These are phyloP conservation scores for Antheraea assamensis DNA, from an alignment of 2,888 invertebrate genomes.

Conservation along the genomic window DNA sequence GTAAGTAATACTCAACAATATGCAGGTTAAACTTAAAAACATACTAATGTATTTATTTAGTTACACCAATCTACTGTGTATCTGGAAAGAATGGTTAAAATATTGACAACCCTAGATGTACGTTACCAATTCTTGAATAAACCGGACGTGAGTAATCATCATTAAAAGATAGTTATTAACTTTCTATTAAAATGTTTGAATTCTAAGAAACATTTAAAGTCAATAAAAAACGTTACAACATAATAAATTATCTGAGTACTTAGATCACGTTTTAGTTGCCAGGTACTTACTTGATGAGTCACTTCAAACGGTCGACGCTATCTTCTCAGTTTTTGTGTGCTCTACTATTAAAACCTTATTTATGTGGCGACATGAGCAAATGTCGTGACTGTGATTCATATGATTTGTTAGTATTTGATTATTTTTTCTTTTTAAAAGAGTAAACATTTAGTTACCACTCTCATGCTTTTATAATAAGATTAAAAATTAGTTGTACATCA, in stretches of 20 bases:
- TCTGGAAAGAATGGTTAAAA: too few relatives aligned
- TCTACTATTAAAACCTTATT: slow-evolving; percentile 14
- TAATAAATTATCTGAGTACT: neutral
- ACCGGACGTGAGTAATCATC: neutral
- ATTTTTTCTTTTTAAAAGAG: neutral
- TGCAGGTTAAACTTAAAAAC: too few relatives aligned
- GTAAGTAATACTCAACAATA: too few relatives aligned
- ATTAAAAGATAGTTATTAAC: neutral
- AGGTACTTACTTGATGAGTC: slow-evolving; percentile 19
- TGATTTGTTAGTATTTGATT: slow-evolving; percentile 31
- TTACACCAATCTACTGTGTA: neutral
- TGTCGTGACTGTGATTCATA: slow-evolving; percentile 36
- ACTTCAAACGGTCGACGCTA: slow-evolving; percentile 22
- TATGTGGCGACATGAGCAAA: slow-evolving; percentile 29
- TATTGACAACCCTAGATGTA: neutral
- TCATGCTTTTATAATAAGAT: neutral
- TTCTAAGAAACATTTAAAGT: neutral
- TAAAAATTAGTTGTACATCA: neutral
- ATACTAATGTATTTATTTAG: too few relatives aligned
- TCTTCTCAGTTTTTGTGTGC: slow-evolving; percentile 20
- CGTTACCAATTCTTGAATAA: neutral
- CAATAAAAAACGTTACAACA: neutral
- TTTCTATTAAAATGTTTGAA: neutral
- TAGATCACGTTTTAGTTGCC: slow-evolving; percentile 1
- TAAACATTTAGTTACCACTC: neutral